phyloP scores from a whole-genome alignment of 2,797 vertebrate genomes.

The Arctocebus calabarensis region DNA sequence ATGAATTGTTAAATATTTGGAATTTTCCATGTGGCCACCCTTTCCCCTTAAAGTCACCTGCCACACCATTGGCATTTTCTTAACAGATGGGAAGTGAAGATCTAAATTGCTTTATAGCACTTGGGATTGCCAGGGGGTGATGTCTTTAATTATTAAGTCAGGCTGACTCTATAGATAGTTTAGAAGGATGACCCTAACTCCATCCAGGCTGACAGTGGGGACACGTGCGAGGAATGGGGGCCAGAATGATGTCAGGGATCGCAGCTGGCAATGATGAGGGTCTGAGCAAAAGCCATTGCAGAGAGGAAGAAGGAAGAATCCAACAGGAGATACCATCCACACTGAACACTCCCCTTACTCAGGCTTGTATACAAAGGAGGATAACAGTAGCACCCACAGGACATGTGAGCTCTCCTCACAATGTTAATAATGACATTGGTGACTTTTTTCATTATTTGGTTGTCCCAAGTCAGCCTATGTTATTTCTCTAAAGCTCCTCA shows the following conservation, averaged over 20 bases:
- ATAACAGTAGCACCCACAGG: accelerated
- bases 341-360: no score
- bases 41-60: background rate
- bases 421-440: no score
- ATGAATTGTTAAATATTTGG: background rate
- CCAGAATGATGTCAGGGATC: background rate
- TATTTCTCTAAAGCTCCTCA: slow-evolving; percentile 8
- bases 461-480: background rate
- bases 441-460: background rate
- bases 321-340: background rate
- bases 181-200: background rate
- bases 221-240: no score
- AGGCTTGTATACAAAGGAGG: background rate
- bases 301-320: background rate
- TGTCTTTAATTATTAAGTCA: background rate
- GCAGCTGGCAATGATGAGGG: accelerated
- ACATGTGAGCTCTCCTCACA: background rate
- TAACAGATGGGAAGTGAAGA: background rate
- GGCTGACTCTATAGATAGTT: background rate
- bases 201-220: background rate
- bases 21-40: background rate
- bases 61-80: background rate
- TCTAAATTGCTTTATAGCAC: background rate
- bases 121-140: background rate
- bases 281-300: background rate